A percentile compares a stretch with the other conserved stretches of the same genome.
These are phyloP conservation scores for Isoperla grammatica DNA, from an alignment of 2,888 invertebrate genomes.

Conservation along the genomic window DNA sequence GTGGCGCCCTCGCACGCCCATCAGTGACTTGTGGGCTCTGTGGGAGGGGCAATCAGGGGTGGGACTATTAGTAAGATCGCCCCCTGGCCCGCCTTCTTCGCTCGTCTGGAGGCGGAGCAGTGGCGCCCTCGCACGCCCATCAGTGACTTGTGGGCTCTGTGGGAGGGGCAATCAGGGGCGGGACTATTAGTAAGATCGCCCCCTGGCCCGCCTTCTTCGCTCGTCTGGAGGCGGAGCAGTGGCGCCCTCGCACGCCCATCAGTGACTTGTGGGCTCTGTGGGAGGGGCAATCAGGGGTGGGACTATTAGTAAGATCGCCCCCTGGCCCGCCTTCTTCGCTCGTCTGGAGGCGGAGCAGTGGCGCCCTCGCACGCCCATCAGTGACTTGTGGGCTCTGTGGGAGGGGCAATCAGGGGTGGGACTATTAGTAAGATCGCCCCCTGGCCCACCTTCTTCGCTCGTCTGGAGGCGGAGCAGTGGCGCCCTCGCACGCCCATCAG, in stretches of 20 bases:
- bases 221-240: conserved; percentile 56
- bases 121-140: conserved; percentile 62
- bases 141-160: conserved; percentile 53
- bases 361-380: conserved; percentile 58
- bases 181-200: conserved; percentile 50
- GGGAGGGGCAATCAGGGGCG: background rate
- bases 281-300: background rate
- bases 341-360: conserved; percentile 59
- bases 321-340: conserved; percentile 44
- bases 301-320: too few species aligned
- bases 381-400: conserved; percentile 52
- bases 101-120: conserved; percentile 53
- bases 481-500: conserved; percentile 58
- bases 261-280: conserved; percentile 53
- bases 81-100: conserved; percentile 46
- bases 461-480: conserved; percentile 58
- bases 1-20: conserved; percentile 61
- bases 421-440: too few species aligned
- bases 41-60: background rate
- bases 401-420: too few species aligned
- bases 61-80: conserved; percentile 50
- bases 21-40: conserved; percentile 54
- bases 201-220: conserved; percentile 47
- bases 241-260: conserved; percentile 58
- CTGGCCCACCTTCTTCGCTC: conserved; percentile 45